Evolutionary conservation across 2,888 invertebrate species (phyloP), one percentile per base, ranked within the genome.

Genomic region (Koerneria pararmatus): DNA sequence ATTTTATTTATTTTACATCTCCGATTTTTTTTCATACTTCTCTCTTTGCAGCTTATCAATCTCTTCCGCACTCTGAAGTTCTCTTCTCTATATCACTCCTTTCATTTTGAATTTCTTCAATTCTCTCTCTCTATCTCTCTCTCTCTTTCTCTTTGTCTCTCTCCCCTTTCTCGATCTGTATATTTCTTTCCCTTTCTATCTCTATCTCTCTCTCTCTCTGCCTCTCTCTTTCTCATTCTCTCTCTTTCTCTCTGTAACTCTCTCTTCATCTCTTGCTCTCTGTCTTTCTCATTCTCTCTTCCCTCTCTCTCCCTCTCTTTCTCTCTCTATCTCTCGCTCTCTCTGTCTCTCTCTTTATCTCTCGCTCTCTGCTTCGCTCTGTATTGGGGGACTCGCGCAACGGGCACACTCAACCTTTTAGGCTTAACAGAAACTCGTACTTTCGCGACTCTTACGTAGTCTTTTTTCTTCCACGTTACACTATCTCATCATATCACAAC

Each of bases 261-360:
- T 35, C 22, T 51, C 61, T 61, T 46, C 8, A 8, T 41, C 41
- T 41, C 41, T 41, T 19, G 8, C 24, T 49, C 34, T 24, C 48
- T 41, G 29, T 60, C 35, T 35, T 49, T 35, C 51, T 49, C 51
- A 22, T 11, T 22, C 48, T 49, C 31, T 15, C 29, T 53, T 48
- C 41, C 22, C 15, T 59, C 58, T 22, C 51, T 51, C 46, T 46
- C 46, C 46, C 46, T 46, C 46, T 46, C 46, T n/a, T 46, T n/a
- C 61, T 61, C 24, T 34, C 34, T 46, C 32, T 61, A 27, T 60
- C 31, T 32, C 56, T 56, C 56, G 22, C 32, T 41, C 48, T 27
- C 3, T 49, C 51, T 51, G 4, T 19, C 46, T 48, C 46, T 34
- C 35, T 41, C n/a, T 27, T 51, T 56, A 29, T 27, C n/a, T 6